Evolutionary conservation across 2,888 invertebrate genomes (phyloP), one percentile per base, ranked within the genome.

Genomic region (Drosophila robusta): DNA sequence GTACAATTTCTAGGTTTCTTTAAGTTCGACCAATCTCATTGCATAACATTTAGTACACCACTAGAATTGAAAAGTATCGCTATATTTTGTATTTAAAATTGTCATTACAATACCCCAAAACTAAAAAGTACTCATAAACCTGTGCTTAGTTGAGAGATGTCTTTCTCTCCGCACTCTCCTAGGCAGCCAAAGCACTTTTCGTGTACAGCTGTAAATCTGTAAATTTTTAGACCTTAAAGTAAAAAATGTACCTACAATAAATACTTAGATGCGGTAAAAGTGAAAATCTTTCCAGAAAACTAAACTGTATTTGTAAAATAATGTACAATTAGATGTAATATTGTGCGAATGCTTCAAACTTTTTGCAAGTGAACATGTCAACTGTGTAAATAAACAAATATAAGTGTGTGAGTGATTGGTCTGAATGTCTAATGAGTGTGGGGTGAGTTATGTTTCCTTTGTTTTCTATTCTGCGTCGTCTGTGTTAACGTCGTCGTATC

Each of bases 241-340:
- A 49, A 49, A 39, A 24, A 24, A 24, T 29, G 45, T 54, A 64
- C 75, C 47, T 63, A 83, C 49, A 55, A 73, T 74, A 75, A 70
- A 61, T 47, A 55, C 6, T 55, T 71, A 71, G 71, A 75, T 38
- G 60, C 75, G 69, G 70, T 71, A 46, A 46, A 60, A 54, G 36
- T 46, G 54, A 71, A 61, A 18, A 60, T 41, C 45, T 50, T 54
- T 56, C 46, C 58, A 46, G 44, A 68, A 39, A 50, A 24, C 34
- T 26, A 74, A 75, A 38, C 41, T 52, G 63, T 72, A 75, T 54
- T 49, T 83, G 81, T 64, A 74, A 68, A 83, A 61, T 68, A 67
- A 70, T 83, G 81, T 83, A 88, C 56, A 83, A 83, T 64, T 88
- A 82, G 87, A 41, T 73, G 57, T 79, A 78, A 80, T 52, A 47